Conservation (phyloP, 2,797 vertebrate species). For the Centropyge bicolor region DNA sequence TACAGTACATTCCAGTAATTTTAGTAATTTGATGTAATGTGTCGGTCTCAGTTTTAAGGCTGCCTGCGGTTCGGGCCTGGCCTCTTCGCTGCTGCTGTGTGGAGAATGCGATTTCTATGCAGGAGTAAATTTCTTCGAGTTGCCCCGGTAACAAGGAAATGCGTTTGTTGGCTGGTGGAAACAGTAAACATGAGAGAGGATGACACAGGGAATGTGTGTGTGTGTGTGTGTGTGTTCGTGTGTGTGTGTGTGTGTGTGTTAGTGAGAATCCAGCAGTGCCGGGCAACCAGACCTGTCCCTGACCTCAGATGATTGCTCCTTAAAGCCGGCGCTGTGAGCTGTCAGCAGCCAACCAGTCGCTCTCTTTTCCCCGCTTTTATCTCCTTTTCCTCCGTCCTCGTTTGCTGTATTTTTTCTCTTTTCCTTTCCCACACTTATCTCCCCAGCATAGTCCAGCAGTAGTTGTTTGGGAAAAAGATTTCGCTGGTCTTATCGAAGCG, state of each 20-base stretch:
- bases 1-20: not conserved
- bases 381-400: slow-evolving; percentile 51
- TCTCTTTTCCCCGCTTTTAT: slow-evolving; percentile 51
- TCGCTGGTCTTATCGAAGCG: slow-evolving; percentile 50
- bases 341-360: slow-evolving; percentile 55
- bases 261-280: slow-evolving; percentile 72
- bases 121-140: slow-evolving; percentile 55
- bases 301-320: slow-evolving; percentile 73
- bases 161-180: slow-evolving; percentile 70
- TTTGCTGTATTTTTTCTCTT: slow-evolving; percentile 38
- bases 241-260: slow-evolving; percentile 44
- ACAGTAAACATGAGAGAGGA: slow-evolving; percentile 73
- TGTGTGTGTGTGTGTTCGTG: slow-evolving; percentile 19
- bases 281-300: slow-evolving; percentile 77
- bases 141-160: slow-evolving; percentile 69
- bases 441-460: slow-evolving; percentile 35
- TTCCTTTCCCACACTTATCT: slow-evolving; percentile 68
- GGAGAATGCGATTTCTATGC: slow-evolving; percentile 42
- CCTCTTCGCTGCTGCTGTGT: slow-evolving; percentile 21
- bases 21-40: not conserved
- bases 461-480: slow-evolving; percentile 48
- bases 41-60: not conserved
- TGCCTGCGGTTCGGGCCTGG: not conserved
- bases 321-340: slow-evolving; percentile 58
- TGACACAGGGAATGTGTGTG: slow-evolving; percentile 55